Conservation (phyloP, 2,888 invertebrate species). For the Conchocele bisecta region DNA sequence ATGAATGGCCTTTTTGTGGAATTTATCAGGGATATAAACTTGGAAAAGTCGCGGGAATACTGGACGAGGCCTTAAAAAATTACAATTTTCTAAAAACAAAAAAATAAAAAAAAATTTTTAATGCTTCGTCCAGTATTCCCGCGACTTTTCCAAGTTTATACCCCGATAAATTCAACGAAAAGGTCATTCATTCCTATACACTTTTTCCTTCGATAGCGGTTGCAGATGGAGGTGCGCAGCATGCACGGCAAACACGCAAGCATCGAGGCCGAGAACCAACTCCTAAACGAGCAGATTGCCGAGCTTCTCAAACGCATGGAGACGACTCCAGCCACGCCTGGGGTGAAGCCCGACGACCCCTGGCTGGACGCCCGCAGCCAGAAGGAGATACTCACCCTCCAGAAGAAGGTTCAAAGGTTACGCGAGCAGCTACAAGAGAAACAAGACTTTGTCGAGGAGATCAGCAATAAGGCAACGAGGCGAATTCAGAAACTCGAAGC, state of each 20-base stretch:
- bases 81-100: too few relatives aligned
- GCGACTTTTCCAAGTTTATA: too few relatives aligned
- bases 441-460: constrained; percentile 60
- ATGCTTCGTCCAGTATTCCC: too few relatives aligned
- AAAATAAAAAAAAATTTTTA: too few relatives aligned
- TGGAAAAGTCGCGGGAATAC: too few relatives aligned
- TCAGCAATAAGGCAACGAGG: constrained; percentile 61
- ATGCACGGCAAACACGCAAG: constrained; percentile 42
- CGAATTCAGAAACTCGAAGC: constrained; percentile 60
- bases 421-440: constrained; percentile 57
- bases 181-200: too few relatives aligned
- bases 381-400: constrained; percentile 39
- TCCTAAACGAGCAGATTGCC: constrained; percentile 60
- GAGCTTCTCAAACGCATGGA: constrained; percentile 50
- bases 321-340: not conserved
- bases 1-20: too few relatives aligned
- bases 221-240: constrained; percentile 49
- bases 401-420: constrained; percentile 43
- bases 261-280: constrained; percentile 59
- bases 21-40: too few relatives aligned
- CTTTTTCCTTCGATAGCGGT: too few relatives aligned
- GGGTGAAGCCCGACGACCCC: not conserved
- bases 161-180: too few relatives aligned
- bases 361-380: constrained; percentile 15
- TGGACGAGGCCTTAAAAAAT: too few relatives aligned